These are phyloP conservation scores for Seira ritae DNA, from an alignment of 2,888 invertebrate species.

Conservation along the genomic window DNA sequence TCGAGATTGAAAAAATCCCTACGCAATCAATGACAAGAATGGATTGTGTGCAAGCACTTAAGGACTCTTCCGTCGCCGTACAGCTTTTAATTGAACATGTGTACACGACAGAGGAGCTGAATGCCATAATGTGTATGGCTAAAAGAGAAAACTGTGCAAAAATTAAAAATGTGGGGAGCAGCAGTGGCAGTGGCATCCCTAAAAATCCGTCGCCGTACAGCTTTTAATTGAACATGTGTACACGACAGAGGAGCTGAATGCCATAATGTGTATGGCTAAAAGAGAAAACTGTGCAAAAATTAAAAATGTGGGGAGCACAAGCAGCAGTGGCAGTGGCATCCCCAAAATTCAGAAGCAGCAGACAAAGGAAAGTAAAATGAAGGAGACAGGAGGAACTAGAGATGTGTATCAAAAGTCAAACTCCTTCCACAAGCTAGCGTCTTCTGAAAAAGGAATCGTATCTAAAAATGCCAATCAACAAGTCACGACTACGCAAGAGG, in stretches of 20 bases:
- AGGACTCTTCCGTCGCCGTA: conserved; percentile 90
- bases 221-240: conserved; percentile 82
- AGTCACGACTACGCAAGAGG: conserved; percentile 43
- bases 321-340: conserved; percentile 50
- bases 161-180: conserved; percentile 20
- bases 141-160: conserved; percentile 37
- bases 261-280: not conserved
- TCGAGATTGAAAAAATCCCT: conserved; percentile 88
- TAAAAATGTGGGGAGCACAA: conserved; percentile 5
- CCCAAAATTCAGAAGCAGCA: conserved; percentile 44
- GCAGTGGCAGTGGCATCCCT: conserved; percentile 46
- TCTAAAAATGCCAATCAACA: conserved; percentile 58
- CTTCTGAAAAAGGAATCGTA: conserved; percentile 52
- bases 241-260: conserved; percentile 47
- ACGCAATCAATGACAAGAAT: conserved; percentile 89
- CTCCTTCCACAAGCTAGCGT: not conserved
- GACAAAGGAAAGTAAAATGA: conserved; percentile 30
- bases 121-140: not conserved
- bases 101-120: conserved; percentile 49
- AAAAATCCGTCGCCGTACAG: conserved; percentile 77
- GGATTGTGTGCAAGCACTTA: conserved; percentile 89
- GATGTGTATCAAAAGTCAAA: not conserved
- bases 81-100: conserved; percentile 83
- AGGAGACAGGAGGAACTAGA: conserved; percentile 6
- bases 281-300: conserved; percentile 36